These are phyloP conservation scores for Dynastes maya DNA, from an alignment of 2,888 invertebrate genomes.

Conservation along the genomic window DNA sequence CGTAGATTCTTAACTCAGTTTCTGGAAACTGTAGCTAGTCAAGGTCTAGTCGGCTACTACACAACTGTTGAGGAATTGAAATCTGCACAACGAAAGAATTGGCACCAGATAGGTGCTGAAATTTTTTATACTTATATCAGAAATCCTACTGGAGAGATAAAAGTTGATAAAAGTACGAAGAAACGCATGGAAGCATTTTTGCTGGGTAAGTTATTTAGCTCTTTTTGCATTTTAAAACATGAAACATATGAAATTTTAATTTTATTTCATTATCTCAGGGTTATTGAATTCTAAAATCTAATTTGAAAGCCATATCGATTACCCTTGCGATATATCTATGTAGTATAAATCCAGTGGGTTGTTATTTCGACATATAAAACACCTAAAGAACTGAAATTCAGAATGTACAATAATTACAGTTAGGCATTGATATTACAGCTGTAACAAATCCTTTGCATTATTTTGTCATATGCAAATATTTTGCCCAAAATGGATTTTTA, in stretches of 20 bases:
- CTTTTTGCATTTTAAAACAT: neutral
- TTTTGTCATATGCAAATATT: too few species aligned
- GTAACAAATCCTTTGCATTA: too few species aligned
- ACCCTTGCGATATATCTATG: too few species aligned
- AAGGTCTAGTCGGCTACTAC: slow-evolving; percentile 90
- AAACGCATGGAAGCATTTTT: slow-evolving; percentile 92
- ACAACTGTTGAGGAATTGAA: slow-evolving; percentile 89
- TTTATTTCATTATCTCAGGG: neutral
- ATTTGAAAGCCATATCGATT: too few species aligned
- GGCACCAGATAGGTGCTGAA: slow-evolving; percentile 92
- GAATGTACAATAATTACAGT: too few species aligned
- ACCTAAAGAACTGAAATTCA: too few species aligned
- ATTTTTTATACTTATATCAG: slow-evolving; percentile 92
- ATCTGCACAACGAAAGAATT: slow-evolving; percentile 81
- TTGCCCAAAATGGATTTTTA: too few species aligned
- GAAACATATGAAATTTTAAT: neutral
- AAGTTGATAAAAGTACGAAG: slow-evolving; percentile 85
- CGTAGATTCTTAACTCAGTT: slow-evolving; percentile 87
- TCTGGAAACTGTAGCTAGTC: slow-evolving; percentile 86
- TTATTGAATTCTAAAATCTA: too few species aligned
- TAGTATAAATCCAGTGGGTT: too few species aligned
- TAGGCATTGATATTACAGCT: too few species aligned
- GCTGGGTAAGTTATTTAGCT: slow-evolving; percentile 66
- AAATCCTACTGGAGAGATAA: slow-evolving; percentile 85
- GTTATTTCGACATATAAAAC: too few species aligned